Conservation (phyloP, 37 sponge, comb jelly and placozoan genomes). For the Halichondria panicea region DNA sequence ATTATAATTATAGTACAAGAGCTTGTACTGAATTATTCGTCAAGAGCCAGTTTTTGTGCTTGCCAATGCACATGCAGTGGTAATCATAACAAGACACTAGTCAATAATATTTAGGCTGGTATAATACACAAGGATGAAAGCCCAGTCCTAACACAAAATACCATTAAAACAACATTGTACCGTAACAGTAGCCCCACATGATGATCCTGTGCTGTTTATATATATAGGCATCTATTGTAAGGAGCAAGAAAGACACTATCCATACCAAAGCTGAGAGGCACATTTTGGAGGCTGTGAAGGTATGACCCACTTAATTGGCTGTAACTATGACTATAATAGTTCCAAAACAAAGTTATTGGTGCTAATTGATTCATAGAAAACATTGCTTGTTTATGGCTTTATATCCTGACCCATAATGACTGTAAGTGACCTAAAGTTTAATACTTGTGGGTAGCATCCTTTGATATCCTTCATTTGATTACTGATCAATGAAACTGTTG, state of each 20-base stretch:
- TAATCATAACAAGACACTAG: neutral
- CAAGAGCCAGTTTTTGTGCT: neutral
- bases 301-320: too few species aligned
- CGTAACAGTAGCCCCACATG: neutral
- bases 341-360: too few species aligned
- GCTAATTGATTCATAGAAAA: too few species aligned
- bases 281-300: slow-evolving; percentile 92
- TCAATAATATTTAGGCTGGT: neutral
- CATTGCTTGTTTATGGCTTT: too few species aligned
- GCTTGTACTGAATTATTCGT: neutral
- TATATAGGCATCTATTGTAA: slow-evolving; percentile 81
- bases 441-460: too few species aligned
- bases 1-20: too few species aligned
- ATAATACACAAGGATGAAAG: neutral
- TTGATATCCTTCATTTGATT: too few species aligned
- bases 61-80: neutral
- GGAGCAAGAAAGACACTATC: slow-evolving; percentile 95
- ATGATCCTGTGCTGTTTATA: neutral
- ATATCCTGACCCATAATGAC: too few species aligned
- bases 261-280: slow-evolving; percentile 97
- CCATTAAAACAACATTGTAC: neutral
- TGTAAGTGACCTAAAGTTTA: too few species aligned
- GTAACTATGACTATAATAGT: too few species aligned
- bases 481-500: neutral
- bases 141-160: neutral